Evolutionary conservation across 2,888 invertebrate genomes (phyloP), one percentile per base, ranked within the genome.

Genomic region (Phorcus lineatus): DNA sequence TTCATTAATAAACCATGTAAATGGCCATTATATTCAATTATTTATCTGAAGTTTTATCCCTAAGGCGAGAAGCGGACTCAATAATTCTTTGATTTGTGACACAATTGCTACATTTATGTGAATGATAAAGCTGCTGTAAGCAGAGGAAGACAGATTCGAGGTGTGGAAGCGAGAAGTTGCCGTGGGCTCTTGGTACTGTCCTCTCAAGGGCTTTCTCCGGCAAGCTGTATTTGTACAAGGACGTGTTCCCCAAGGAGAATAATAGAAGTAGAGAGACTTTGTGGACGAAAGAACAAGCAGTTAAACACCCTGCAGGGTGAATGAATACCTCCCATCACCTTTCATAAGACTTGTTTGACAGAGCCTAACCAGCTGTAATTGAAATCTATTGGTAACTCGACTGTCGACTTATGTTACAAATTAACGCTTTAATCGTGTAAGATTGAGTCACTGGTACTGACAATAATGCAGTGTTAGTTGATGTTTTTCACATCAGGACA

Each of bases 331-430:
- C 47, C 13, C 28, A 22, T 28, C 28, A 62, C 13, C 28, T 62
- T 28, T 62, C 17, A 22, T 28, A 62, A 28, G 16, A 24, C 24
- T 62, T 62, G 62, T 62, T 62, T 28, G 24, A 11, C 24, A 17
- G 13, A 16, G 24, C 16, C 22, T 28, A 62, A 62, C 62, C 24
- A 28, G 28, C 28, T 24, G 28, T 62, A 62, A 62, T 24, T 16
- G 62, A 24, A 62, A 62, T 62, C 62, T 62, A 62, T 28, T 62
- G 62, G 22, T 16, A 28, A 24, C 62, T 28, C 28, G 16, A 62
- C 7, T 62, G 62, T 28, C 13, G 62, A 22, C 62, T 62, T 62
- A 62, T 62, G 62, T 62, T 62, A 62, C 62, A 62, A 62, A 62
- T 62, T 62, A 62, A 62, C 24, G 28, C 62, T 62, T 62, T 24